A percentile compares a stretch with the other conserved stretches of the same genome.
phyloP scores from a whole-genome alignment of 2,888 invertebrate genomes.

The Urechis unicinctus region DNA sequence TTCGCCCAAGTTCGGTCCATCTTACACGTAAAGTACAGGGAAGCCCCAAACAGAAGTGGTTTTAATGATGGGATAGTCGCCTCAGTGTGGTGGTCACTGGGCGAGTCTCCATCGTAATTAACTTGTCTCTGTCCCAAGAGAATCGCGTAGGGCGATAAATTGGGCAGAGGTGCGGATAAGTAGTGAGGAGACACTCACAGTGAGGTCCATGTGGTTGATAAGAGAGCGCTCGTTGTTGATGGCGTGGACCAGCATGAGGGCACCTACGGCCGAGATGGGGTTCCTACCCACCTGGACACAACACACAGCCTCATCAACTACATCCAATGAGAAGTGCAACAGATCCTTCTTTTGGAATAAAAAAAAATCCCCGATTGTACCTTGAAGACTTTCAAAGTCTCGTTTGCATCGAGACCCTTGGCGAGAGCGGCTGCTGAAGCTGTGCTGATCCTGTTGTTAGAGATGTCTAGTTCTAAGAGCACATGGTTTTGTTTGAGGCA shows the following conservation, averaged over 20 bases:
- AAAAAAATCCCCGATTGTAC: no score
- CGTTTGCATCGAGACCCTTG: slow-evolving; percentile 52
- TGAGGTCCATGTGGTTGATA: slow-evolving; percentile 29
- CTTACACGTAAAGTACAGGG: no score
- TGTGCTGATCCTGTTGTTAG: slow-evolving; percentile 27
- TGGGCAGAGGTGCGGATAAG: no score
- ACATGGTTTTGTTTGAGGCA: slow-evolving; percentile 38
- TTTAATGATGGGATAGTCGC: no score
- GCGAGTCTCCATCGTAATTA: no score
- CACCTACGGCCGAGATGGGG: slow-evolving; percentile 31
- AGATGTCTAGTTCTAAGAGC: slow-evolving; percentile 28
- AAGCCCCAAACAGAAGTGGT: no score
- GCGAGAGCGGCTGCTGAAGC: slow-evolving; percentile 41
- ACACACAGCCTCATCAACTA: no score
- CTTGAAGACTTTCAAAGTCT: slow-evolving; percentile 50
- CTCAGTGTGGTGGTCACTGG: neutral
- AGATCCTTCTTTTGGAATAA: no score
- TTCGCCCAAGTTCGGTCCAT: no score
- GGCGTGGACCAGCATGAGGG: slow-evolving; percentile 28
- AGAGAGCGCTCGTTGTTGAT: slow-evolving; percentile 34
- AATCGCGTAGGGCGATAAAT: neutral
- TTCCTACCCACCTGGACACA: slow-evolving; percentile 31
- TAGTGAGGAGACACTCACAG: no score
- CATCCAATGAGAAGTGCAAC: no score
- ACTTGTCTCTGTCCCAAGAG: neutral